Evolutionary conservation across 2,113 vertebrate genomes (phyloP).

Genomic region (Trogon melanurus): DNA sequence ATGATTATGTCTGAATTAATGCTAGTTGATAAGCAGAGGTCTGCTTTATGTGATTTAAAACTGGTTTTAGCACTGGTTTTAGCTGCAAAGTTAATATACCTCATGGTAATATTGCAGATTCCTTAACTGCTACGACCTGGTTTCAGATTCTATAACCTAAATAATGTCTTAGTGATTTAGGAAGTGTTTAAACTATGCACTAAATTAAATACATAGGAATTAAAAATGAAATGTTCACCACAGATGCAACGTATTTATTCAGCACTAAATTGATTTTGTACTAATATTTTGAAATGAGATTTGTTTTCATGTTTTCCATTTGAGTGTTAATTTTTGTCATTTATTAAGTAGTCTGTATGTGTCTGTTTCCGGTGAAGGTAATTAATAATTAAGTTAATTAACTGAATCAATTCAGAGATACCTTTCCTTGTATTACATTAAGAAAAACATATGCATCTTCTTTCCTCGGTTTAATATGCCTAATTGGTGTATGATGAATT

Average conservation of each 20-base stretch:
- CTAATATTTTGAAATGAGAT: constrained; percentile 1
- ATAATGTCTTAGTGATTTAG: background rate
- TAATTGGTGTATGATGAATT: background rate
- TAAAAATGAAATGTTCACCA: background rate
- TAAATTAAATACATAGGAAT: background rate
- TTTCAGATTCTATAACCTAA: background rate
- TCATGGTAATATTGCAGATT: background rate
- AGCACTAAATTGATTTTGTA: constrained; percentile 32
- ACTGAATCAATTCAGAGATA: background rate
- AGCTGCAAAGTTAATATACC: background rate
- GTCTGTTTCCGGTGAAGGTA: constrained; percentile 1
- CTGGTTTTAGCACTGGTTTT: background rate
- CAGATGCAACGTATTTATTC: constrained; percentile 6
- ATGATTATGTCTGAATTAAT: background rate
- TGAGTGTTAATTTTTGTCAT: background rate
- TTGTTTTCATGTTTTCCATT: constrained; percentile 47
- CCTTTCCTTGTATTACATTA: background rate
- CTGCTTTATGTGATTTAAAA: background rate
- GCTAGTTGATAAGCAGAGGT: background rate
- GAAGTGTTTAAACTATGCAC: background rate
- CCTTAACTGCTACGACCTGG: background rate
- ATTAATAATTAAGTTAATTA: constrained; percentile 53
- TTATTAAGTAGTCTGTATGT: constrained; percentile 8
- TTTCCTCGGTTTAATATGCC: background rate
- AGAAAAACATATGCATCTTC: background rate